These are phyloP conservation scores for Colaptes auratus DNA, from an alignment of 2,113 vertebrate species.

Conservation along the genomic window DNA sequence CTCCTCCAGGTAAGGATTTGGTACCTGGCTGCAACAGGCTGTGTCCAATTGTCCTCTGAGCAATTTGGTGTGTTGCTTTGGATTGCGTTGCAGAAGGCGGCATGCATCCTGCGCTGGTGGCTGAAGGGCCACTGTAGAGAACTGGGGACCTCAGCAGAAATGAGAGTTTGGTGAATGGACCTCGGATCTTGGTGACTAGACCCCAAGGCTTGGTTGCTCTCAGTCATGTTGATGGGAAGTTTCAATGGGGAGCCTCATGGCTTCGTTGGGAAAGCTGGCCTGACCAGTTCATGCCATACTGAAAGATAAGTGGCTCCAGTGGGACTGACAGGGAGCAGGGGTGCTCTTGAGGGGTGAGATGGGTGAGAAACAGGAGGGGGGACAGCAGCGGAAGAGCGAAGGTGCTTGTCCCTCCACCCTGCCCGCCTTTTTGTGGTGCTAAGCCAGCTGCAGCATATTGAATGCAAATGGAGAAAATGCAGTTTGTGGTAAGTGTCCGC, in stretches of 20 bases:
- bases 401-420: background rate
- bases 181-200: background rate
- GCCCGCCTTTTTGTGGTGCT: rapidly evolving
- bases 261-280: background rate
- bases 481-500: slow-evolving; percentile 77
- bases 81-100: background rate
- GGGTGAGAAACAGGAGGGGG: background rate
- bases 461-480: slow-evolving; percentile 77
- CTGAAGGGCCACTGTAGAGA: rapidly evolving
- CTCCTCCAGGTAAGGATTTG: background rate
- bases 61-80: background rate
- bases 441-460: background rate
- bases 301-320: background rate
- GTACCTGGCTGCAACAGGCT: rapidly evolving
- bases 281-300: background rate
- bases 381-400: background rate
- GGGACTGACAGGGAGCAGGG: background rate
- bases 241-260: rapidly evolving
- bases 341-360: background rate
- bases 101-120: background rate
- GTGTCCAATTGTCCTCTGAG: background rate
- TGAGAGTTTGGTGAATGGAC: background rate
- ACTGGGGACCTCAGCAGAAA: background rate
- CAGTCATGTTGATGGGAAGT: background rate
- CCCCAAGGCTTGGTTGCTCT: no score